Percentiles rank a stretch among this genome's conserved stretches.
These are phyloP conservation scores for Dryococelus australis DNA, from an alignment of 2,888 invertebrate species.

Conservation along the genomic window DNA sequence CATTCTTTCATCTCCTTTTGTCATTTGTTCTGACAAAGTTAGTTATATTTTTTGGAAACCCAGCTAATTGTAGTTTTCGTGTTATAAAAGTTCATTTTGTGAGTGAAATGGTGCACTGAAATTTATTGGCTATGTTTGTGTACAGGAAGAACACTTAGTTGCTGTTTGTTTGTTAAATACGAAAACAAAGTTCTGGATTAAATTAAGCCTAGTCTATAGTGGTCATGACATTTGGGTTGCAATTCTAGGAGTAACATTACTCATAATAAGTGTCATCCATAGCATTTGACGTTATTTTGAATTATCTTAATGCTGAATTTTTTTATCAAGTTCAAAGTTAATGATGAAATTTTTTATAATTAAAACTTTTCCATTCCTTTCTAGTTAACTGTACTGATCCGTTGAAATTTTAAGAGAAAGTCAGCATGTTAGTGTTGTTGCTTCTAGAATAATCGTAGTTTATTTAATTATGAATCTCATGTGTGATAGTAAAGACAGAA, in stretches of 20 bases:
- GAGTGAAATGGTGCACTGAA: neutral
- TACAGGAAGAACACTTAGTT: neutral
- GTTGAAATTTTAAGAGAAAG: neutral
- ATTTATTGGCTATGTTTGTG: neutral
- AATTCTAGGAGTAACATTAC: neutral
- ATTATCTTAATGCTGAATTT: neutral
- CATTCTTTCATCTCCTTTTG: neutral
- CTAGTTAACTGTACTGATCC: neutral
- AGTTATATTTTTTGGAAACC: neutral
- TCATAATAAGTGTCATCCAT: neutral
- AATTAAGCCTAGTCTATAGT: neutral
- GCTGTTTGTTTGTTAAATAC: neutral
- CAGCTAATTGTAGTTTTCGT: neutral
- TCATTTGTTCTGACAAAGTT: neutral
- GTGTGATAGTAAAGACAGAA: neutral
- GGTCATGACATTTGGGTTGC: neutral
- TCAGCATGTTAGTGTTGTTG: neutral
- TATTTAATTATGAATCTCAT: constrained; percentile 9
- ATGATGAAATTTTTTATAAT: neutral
- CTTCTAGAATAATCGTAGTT: constrained; percentile 1
- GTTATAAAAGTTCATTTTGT: neutral
- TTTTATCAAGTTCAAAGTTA: neutral
- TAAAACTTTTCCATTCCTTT: neutral
- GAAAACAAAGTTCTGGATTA: neutral
- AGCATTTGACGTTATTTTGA: neutral